Evolutionary conservation across 2,888 invertebrate species (phyloP).

Genomic region (Deilephila elpenor): DNA sequence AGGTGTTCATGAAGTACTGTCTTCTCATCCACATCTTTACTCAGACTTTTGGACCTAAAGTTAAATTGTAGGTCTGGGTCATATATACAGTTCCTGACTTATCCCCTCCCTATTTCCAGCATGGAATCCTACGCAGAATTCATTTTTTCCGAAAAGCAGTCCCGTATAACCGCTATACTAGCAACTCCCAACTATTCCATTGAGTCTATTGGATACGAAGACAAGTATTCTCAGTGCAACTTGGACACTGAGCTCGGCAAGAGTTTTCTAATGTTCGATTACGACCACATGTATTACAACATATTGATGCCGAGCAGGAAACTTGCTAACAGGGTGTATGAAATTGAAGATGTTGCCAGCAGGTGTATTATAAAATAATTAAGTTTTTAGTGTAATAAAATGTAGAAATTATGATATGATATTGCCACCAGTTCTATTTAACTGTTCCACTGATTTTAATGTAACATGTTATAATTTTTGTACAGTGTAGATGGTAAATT

Average conservation of each 20-base stretch:
- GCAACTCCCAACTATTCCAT: conserved; percentile 47
- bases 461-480: no score
- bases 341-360: conserved; percentile 72
- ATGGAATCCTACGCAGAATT: conserved; percentile 59
- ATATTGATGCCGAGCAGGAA: conserved; percentile 59
- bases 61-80: no score
- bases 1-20: no score
- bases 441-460: no score
- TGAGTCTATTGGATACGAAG: conserved; percentile 51
- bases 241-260: conserved; percentile 65
- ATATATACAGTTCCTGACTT: background rate
- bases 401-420: no score
- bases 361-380: conserved; percentile 55
- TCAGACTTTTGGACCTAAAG: no score
- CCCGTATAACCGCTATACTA: conserved; percentile 50
- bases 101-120: conserved; percentile 50
- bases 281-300: conserved; percentile 58
- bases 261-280: conserved; percentile 73
- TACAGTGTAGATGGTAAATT: no score
- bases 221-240: conserved; percentile 70
- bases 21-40: no score
- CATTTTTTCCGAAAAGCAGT: conserved; percentile 50
- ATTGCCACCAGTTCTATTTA: no score
- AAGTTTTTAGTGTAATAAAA: no score
- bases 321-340: conserved; percentile 59